Evolutionary conservation across 2,888 invertebrate genomes (phyloP).

Genomic region (Mystacides longicornis): DNA sequence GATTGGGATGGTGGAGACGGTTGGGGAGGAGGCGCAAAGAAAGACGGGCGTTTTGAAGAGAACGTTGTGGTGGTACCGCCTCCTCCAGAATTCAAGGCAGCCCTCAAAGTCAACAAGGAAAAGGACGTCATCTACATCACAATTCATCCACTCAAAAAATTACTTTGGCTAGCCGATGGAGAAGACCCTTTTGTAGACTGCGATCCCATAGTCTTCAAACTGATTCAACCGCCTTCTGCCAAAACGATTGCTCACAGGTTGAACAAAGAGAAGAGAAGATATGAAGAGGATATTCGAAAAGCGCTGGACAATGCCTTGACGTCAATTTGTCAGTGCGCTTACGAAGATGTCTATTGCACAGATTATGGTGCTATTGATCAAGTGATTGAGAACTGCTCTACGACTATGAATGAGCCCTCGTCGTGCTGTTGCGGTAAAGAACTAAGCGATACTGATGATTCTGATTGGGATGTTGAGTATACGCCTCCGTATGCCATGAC

Average conservation of each 20-base stretch:
- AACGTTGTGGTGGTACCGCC: background rate
- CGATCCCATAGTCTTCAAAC: constrained; percentile 60
- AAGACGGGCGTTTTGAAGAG: too few species aligned
- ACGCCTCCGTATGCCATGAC: constrained; percentile 65
- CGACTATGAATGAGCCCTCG: constrained; percentile 39
- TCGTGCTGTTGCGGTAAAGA: constrained; percentile 40
- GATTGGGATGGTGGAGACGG: too few species aligned
- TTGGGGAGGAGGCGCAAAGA: too few species aligned
- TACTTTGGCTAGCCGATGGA: constrained; percentile 47
- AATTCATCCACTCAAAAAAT: constrained; percentile 59
- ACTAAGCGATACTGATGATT: constrained; percentile 48
- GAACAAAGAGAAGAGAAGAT: constrained; percentile 48
- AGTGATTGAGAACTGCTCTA: constrained; percentile 42
- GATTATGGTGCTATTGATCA: constrained; percentile 42
- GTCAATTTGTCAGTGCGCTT: constrained; percentile 46
- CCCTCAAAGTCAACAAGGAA: constrained; percentile 57
- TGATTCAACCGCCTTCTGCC: constrained; percentile 53
- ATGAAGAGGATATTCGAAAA: constrained; percentile 46
- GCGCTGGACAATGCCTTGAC: constrained; percentile 43
- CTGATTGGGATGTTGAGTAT: constrained; percentile 63
- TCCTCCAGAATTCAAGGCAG: constrained; percentile 47
- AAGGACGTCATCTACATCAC: constrained; percentile 54
- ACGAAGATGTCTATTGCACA: constrained; percentile 47
- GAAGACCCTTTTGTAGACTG: constrained; percentile 63
- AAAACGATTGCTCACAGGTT: constrained; percentile 49